A percentile compares a stretch with the other conserved stretches of the same genome.
phyloP scores from a whole-genome alignment of 2,113 vertebrate genomes.

The Notothenia rossii region DNA sequence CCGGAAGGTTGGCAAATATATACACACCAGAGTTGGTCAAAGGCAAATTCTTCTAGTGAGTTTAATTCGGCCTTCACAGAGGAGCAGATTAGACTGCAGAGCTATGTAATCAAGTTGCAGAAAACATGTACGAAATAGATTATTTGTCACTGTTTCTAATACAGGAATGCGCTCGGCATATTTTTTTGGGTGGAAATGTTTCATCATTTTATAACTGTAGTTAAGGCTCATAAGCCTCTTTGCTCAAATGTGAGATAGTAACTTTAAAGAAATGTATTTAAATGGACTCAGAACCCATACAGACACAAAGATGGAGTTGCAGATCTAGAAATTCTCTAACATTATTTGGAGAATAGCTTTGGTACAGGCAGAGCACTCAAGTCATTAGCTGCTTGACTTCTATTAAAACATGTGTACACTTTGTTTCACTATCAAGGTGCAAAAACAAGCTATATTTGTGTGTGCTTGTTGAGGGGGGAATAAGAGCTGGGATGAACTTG shows the following conservation, averaged over 20 bases:
- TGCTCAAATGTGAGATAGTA: too few species aligned
- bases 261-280: too few species aligned
- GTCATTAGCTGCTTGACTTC: neutral
- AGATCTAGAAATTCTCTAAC: neutral
- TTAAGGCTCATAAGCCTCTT: neutral
- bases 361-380: neutral
- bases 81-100: neutral
- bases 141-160: slow-evolving; percentile 1
- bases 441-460: too few species aligned
- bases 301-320: neutral
- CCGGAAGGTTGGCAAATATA: slow-evolving; percentile 13
- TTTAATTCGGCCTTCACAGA: slow-evolving; percentile 15
- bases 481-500: too few species aligned
- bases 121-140: neutral
- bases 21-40: neutral
- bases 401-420: neutral
- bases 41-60: slow-evolving; percentile 14
- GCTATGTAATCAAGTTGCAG: neutral
- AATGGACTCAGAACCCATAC: too few species aligned
- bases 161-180: neutral
- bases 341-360: neutral
- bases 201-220: neutral
- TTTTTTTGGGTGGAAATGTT: neutral
- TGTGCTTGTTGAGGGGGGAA: too few species aligned
- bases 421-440: neutral